Percentiles rank a stretch among this genome's conserved stretches.
phyloP scores from a whole-genome alignment of 1,140 invertebrate species.

The Eueides isabella region DNA sequence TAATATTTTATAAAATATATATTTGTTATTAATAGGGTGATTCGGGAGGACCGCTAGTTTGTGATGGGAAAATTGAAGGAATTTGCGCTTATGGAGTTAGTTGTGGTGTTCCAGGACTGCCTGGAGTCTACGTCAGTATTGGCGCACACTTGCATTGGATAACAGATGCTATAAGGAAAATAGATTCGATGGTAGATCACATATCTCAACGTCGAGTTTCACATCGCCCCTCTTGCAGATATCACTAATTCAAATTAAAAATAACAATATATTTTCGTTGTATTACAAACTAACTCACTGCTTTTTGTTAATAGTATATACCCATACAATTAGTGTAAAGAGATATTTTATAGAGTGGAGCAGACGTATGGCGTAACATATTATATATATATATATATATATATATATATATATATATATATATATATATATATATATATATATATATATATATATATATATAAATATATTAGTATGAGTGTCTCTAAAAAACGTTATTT shows the following conservation, averaged over 20 bases:
- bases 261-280: background rate
- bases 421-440: too few relatives aligned
- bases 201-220: background rate
- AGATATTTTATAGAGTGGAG: too few relatives aligned
- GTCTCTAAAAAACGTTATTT: too few relatives aligned
- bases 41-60: slow-evolving; percentile 87
- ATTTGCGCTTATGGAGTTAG: slow-evolving; percentile 86
- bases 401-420: too few relatives aligned
- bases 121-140: slow-evolving; percentile 86
- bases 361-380: too few relatives aligned
- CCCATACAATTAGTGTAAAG: too few relatives aligned
- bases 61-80: slow-evolving; percentile 83
- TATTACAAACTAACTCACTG: slow-evolving; percentile 1
- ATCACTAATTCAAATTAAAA: background rate
- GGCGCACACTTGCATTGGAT: slow-evolving; percentile 70
- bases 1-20: background rate
- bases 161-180: slow-evolving; percentile 29
- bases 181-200: background rate
- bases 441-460: too few relatives aligned
- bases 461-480: too few relatives aligned
- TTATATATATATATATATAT: too few relatives aligned
- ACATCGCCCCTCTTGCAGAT: background rate
- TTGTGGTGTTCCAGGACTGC: slow-evolving; percentile 83
- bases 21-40: slow-evolving; percentile 84
- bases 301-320: too few relatives aligned